A percentile compares a stretch with the other conserved stretches of the same genome.
phyloP scores from a whole-genome alignment of 1,140 invertebrate species.

The Papilio dardanus region DNA sequence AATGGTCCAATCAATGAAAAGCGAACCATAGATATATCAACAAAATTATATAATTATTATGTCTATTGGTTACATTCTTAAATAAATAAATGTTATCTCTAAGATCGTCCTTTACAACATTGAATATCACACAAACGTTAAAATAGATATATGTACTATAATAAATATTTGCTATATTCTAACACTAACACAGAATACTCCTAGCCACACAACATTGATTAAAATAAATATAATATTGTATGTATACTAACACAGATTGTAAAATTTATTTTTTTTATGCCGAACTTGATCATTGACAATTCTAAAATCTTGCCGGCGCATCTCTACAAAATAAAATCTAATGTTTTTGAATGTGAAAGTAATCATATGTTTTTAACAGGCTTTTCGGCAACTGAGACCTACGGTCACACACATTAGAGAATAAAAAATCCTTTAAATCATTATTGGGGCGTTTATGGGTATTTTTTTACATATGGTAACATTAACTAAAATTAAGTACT shows the following conservation, averaged over 20 bases:
- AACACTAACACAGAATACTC: neutral
- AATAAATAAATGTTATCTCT: neutral
- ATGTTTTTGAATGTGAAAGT: no score
- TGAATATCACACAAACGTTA: slow-evolving; percentile 24
- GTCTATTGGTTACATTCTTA: neutral
- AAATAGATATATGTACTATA: neutral
- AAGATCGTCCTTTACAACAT: slow-evolving; percentile 18
- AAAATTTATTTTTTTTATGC: neutral
- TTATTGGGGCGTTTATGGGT: neutral
- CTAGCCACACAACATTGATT: neutral
- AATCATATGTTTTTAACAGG: no score
- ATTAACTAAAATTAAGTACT: slow-evolving; percentile 10
- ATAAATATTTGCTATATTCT: slow-evolving; percentile 12
- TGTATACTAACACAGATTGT: neutral
- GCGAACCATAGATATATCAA: neutral
- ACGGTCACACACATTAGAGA: no score
- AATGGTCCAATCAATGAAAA: neutral
- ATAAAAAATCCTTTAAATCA: no score
- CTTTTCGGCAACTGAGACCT: no score
- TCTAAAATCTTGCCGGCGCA: no score
- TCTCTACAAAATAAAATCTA: no score
- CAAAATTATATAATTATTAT: neutral
- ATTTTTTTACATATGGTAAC: slow-evolving; percentile 1
- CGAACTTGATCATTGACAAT: neutral
- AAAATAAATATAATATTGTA: neutral